Base-by-base conservation (phyloP, 1,140 invertebrate genomes). In the Leucophenga varia region DNA sequence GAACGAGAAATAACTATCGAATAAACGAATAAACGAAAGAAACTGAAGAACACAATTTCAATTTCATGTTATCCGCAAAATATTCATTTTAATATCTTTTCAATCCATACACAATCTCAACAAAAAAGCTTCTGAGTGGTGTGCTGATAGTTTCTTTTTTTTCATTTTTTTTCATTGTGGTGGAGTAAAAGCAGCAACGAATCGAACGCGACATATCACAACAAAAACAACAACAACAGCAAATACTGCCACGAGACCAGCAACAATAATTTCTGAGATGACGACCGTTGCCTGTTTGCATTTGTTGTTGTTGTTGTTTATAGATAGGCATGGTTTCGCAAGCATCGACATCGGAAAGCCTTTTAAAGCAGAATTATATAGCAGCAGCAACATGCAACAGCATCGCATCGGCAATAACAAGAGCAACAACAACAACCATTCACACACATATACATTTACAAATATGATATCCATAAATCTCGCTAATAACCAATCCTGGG, bases 21-120 rank as follows among this genome's bases (percentile, higher is more conserved):
- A n/a, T n/a, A n/a, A n/a, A n/a, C n/a, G n/a, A n/a, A n/a, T n/a
- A n/a, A n/a, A n/a, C n/a, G n/a, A n/a, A n/a, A n/a, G n/a, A n/a
- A 34, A 45, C 34, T 54, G 47, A 54, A 57, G 64, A 61, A 57
- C 54, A 61, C 57, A 70, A 64, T 67, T 70, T 70, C 59, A 60
- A 70, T 59, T 71, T 60, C 67, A 67, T 70, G 67, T 71, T 70
- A 70, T 70, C 67, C 67, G 59, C 67, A 64, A 67, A 67, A 70
- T 70, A 70, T 65, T 69, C 55, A 63, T 65, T 70, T 70, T 70
- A 65, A 70, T 70, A 70, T 70, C 65, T 60, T 45, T 44, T 70
- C 61, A 70, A 70, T 65, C 65, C 59, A 31, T 45, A 57, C 55
- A 49, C 41, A 52, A n/a, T 42, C 16, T 28, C 9, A 14, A 38